Base-by-base conservation (phyloP, 2,888 invertebrate species). In the Ornithoptera alexandrae region DNA sequence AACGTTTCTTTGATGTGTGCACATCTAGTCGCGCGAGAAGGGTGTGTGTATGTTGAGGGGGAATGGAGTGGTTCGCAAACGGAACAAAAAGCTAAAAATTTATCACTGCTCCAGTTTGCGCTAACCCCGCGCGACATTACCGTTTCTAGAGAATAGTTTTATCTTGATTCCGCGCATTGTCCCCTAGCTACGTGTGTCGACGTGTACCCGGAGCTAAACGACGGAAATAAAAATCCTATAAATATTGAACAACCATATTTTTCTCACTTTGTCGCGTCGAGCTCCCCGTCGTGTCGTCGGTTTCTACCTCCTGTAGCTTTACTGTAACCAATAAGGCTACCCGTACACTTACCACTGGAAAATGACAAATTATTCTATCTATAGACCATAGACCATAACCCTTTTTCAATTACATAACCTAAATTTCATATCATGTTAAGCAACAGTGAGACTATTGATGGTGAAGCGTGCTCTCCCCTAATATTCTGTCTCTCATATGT, bases 231-330 rank as follows among this genome's bases (percentile, higher is more conserved):
- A 90, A 90, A 84, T 87, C 85, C 88, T 89, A 90, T 92, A 92
- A 91, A 92, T 92, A 92, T 92, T 91, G 89, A 91, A 88, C 87
- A 85, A 90, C 86, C 84, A 90, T 90, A 91, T 90, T 90, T 91
- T 92, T 90, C 90, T 90, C 89, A 90, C 91, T 91, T 91, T 90
- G 91, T 90, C 89, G 89, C 82, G 75, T 78, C 77, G 80, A 80
- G 81, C 80, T 81, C 70, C 82, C 79, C 81, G 79, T 79, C 81
- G 78, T 80, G 83, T 84, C 80, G 79, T 80, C 81, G 81, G 81
- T 83, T 73, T 71, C 69, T 75, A 72, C 73, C 70, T 64, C 64
- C 67, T 64, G 65, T 74, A 72, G 68, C 66, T 69, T 62, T 74
- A 72, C 68, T 70, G 73, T 67, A 72, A 72, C 68, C 56, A 58